These are phyloP conservation scores for Microtus pennsylvanicus DNA, from an alignment of 2,113 vertebrate genomes.

Conservation along the genomic window DNA sequence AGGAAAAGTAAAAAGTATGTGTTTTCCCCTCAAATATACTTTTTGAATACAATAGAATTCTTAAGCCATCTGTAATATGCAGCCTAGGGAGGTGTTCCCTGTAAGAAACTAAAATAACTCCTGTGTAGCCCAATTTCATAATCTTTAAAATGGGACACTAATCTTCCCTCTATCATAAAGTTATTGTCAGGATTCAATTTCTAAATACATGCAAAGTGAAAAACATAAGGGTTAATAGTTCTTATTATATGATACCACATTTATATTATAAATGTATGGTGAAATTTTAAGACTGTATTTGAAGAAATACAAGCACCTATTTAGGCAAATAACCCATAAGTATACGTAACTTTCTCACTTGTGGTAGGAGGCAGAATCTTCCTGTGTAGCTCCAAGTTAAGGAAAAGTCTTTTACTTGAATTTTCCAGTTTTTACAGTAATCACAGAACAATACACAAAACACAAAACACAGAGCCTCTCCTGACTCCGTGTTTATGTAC, in stretches of 20 bases:
- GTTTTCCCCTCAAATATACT: neutral
- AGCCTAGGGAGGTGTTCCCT: neutral
- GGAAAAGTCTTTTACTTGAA: neutral
- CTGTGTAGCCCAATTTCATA: neutral
- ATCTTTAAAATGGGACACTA: conserved; percentile 25
- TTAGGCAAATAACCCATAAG: neutral
- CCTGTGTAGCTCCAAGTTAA: neutral
- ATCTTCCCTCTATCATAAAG: neutral
- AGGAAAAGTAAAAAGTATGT: neutral
- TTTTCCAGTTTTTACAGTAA: neutral
- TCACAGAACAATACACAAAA: neutral
- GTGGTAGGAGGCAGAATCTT: neutral
- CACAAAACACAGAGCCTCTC: neutral
- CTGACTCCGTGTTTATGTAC: neutral
- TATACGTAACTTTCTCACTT: conserved; percentile 2
- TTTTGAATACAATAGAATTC: conserved; percentile 22
- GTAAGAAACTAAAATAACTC: neutral
- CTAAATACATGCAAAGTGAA: neutral
- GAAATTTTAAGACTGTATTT: conserved; percentile 10
- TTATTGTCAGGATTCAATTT: conserved; percentile 26
- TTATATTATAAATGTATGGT: neutral
- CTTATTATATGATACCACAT: neutral
- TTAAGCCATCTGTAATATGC: neutral
- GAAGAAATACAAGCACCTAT: conserved; percentile 1
- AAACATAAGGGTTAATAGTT: conserved; percentile 24